A percentile compares a stretch with the other conserved stretches of the same genome.
Evolutionary conservation across 2,113 vertebrate genomes (phyloP).

Genomic region (Corythornis vintsioides): DNA sequence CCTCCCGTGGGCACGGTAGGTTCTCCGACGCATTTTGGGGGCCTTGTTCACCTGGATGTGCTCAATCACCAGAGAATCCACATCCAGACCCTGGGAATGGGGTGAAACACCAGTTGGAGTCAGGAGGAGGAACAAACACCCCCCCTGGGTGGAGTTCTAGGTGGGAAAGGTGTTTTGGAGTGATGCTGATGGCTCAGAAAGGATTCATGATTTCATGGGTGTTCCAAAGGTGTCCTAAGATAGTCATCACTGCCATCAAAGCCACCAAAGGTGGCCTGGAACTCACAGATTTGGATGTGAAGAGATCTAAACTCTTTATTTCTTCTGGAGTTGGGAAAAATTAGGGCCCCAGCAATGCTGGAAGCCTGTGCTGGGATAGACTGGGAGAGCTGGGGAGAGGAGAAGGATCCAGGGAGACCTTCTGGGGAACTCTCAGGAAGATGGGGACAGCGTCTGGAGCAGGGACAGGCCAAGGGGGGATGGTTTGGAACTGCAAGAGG

Average conservation of each 20-base stretch:
- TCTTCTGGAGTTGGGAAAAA: not conserved
- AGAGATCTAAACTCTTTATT: not conserved
- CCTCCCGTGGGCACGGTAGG: conserved; percentile 92
- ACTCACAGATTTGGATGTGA: rapidly evolving
- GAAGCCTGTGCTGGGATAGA: no score
- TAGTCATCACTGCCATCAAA: conserved; percentile 66
- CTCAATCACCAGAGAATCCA: conserved; percentile 97
- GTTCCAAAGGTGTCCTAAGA: conserved; percentile 79
- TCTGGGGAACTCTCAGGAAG: not conserved
- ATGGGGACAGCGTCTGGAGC: not conserved
- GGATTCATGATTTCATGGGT: conserved; percentile 20
- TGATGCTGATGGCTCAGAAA: conserved; percentile 36
- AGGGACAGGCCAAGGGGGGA: not conserved
- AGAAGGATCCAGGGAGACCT: no score
- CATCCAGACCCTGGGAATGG: conserved; percentile 86
- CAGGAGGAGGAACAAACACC: no score
- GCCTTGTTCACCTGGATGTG: conserved; percentile 99
- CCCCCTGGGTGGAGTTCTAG: no score
- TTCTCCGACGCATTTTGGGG: conserved; percentile 94
- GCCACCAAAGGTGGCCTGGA: rapidly evolving
- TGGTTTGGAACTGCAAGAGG: not conserved
- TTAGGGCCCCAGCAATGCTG: not conserved
- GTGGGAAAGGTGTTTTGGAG: rapidly evolving
- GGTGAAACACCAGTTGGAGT: not conserved
- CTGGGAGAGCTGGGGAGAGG: no score